Percentiles rank a stretch among this genome's conserved stretches.
Conservation (phyloP, 2,113 vertebrate genomes). For the Podarcis muralis region DNA sequence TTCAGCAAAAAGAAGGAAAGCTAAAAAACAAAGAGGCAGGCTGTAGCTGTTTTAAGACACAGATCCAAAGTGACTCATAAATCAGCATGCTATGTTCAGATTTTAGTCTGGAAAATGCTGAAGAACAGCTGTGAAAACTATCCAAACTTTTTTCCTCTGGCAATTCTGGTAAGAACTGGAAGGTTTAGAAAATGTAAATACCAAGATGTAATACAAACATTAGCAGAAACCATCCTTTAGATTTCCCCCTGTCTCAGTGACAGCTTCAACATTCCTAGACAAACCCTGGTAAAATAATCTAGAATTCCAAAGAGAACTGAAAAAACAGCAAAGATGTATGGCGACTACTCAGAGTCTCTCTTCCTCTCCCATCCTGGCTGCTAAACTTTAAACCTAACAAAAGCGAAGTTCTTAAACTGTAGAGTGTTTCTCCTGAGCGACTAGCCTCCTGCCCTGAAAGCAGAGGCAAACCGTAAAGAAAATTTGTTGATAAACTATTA, state of each 20-base stretch:
- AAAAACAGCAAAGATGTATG: constrained; percentile 36
- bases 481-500: constrained; percentile 33
- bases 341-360: constrained; percentile 27
- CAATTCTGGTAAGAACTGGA: constrained; percentile 59
- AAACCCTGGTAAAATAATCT: constrained; percentile 46
- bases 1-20: constrained; percentile 94
- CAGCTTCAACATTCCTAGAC: constrained; percentile 56
- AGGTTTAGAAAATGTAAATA: constrained; percentile 72
- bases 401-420: constrained; percentile 4
- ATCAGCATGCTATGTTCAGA: constrained; percentile 87
- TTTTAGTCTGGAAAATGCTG: constrained; percentile 85
- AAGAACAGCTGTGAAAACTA: constrained; percentile 85
- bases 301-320: constrained; percentile 55
- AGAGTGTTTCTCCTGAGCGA: neutral
- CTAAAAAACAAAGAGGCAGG: constrained; percentile 87
- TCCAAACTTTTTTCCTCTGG: constrained; percentile 59
- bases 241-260: constrained; percentile 49
- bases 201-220: constrained; percentile 69
- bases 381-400: constrained; percentile 38
- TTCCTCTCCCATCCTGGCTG: constrained; percentile 13
- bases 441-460: constrained; percentile 30
- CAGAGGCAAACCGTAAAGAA: constrained; percentile 29
- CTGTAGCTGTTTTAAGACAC: constrained; percentile 87
- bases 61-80: constrained; percentile 92
- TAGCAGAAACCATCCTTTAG: constrained; percentile 67